Evolutionary conservation across 2,888 invertebrate genomes (phyloP).

Genomic region (Trachelus iudaicus): DNA sequence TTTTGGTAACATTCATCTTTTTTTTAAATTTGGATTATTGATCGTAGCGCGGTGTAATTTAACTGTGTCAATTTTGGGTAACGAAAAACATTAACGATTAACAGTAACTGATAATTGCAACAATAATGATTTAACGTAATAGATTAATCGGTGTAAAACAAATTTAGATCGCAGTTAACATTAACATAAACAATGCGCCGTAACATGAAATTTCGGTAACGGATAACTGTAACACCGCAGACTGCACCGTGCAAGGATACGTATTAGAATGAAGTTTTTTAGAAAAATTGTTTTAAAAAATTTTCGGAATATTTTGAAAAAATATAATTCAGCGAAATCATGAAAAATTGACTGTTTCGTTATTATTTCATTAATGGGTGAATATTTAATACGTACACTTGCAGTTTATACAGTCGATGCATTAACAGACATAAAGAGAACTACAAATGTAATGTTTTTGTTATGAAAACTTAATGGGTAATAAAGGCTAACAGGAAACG

Average conservation of each 20-base stretch:
- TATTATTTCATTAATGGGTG: not conserved
- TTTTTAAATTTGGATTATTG: not conserved
- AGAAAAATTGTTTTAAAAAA: constrained; percentile 1
- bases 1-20: not conserved
- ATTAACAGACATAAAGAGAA: constrained; percentile 11
- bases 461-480: constrained; percentile 5
- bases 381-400: constrained; percentile 1
- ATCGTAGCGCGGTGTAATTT: not conserved
- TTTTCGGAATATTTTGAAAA: not conserved
- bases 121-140: not conserved
- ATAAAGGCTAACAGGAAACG: constrained; percentile 4
- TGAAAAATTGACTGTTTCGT: not conserved
- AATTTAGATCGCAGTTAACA: not conserved
- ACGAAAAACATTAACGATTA: constrained; percentile 3
- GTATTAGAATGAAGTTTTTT: constrained; percentile 1
- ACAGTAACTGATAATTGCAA: not conserved
- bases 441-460: constrained; percentile 10
- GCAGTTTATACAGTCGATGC: not conserved
- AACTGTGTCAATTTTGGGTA: not conserved
- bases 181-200: not conserved
- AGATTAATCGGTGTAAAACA: not conserved
- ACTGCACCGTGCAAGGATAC: not conserved
- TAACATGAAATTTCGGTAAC: not conserved
- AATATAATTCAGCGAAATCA: too few species aligned
- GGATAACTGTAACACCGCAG: not conserved